These are phyloP conservation scores for Hippocampus barbouri DNA, from an alignment of 2,113 vertebrate genomes.

Conservation along the genomic window DNA sequence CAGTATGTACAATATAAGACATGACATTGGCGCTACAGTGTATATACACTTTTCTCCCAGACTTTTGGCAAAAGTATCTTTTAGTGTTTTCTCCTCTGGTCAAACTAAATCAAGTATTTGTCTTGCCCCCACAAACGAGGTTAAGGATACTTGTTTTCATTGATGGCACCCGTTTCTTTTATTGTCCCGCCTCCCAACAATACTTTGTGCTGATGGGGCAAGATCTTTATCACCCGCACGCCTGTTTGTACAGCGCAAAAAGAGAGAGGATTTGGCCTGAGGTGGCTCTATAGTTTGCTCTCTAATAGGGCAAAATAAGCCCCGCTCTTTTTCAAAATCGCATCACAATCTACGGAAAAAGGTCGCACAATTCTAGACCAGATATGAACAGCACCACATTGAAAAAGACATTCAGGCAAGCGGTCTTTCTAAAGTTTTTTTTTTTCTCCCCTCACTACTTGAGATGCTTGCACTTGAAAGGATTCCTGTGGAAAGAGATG, in stretches of 20 bases:
- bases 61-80: constrained; percentile 35
- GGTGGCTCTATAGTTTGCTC: constrained; percentile 56
- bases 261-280: constrained; percentile 69
- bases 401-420: constrained; percentile 66
- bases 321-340: constrained; percentile 43
- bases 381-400: constrained; percentile 52
- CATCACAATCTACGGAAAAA: constrained; percentile 47
- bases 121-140: constrained; percentile 33
- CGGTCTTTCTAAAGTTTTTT: constrained; percentile 50
- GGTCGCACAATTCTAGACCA: constrained; percentile 44
- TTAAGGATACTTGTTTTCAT: constrained; percentile 74
- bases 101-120: constrained; percentile 40
- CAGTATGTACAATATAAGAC: constrained; percentile 54
- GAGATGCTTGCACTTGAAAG: constrained; percentile 49
- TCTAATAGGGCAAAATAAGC: constrained; percentile 55
- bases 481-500: constrained; percentile 51
- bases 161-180: constrained; percentile 65
- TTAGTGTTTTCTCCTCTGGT: constrained; percentile 21
- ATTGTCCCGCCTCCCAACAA: constrained; percentile 69
- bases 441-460: constrained; percentile 35
- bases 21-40: constrained; percentile 14
- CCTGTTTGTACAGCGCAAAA: constrained; percentile 67
- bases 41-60: constrained; percentile 35
- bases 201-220: constrained; percentile 71
- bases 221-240: constrained; percentile 68